Evolutionary conservation across 2,113 vertebrate genomes (phyloP).

Genomic region (Elephas maximus): DNA sequence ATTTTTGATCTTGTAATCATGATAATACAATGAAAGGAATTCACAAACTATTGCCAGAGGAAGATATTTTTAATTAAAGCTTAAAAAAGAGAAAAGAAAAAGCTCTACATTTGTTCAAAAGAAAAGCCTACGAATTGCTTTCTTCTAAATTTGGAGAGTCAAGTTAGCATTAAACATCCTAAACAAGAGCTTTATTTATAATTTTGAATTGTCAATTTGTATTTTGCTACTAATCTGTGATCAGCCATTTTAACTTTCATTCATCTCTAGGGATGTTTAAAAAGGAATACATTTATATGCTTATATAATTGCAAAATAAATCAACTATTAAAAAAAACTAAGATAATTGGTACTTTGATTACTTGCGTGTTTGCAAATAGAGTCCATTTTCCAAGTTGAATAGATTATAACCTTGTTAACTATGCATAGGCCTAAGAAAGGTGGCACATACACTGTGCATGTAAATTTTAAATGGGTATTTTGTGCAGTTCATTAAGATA

Average conservation of each 20-base stretch:
- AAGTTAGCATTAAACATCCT: conserved; percentile 53
- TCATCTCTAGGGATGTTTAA: conserved; percentile 80
- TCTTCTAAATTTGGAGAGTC: conserved; percentile 68
- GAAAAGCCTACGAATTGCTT: conserved; percentile 51
- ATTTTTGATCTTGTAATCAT: conserved; percentile 69
- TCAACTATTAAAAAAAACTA: conserved; percentile 80
- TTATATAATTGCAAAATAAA: conserved; percentile 83
- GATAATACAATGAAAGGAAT: conserved; percentile 66
- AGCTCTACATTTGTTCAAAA: conserved; percentile 51
- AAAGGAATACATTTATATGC: conserved; percentile 78
- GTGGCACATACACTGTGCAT: conserved; percentile 84
- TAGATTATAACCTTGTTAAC: conserved; percentile 87
- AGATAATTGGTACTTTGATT: conserved; percentile 79
- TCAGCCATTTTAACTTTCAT: conserved; percentile 83
- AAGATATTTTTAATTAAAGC: conserved; percentile 72
- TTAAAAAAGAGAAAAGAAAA: conserved; percentile 19
- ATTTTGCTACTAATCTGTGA: conserved; percentile 80
- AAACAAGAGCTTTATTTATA: conserved; percentile 70
- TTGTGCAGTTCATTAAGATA: conserved; percentile 88
- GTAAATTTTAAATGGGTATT: conserved; percentile 86
- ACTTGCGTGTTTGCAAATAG: conserved; percentile 84
- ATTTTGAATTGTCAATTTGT: conserved; percentile 80
- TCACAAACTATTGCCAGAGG: conserved; percentile 62
- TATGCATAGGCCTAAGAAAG: conserved; percentile 89
- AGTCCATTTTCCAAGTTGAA: conserved; percentile 82